Base-by-base conservation (phyloP, 2,888 invertebrate genomes). In the Phyllotreta cruciferae region DNA sequence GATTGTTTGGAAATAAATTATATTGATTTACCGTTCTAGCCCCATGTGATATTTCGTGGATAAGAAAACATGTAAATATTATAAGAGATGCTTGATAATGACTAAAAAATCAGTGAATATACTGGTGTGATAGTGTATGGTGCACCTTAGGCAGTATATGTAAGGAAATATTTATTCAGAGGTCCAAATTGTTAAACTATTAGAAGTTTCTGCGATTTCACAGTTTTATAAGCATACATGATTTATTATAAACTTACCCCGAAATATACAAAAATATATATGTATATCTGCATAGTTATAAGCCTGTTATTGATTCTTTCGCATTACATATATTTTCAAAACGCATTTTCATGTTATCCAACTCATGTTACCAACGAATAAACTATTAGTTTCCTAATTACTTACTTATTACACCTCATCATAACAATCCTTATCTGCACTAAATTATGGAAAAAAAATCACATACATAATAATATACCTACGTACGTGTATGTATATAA, bases 161-260 rank as follows among this genome's bases (percentile, higher is more conserved):
- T 66, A 63, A 64, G 55, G 62, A 63, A 66, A 63, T 66, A 79
- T 77, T 73, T 76, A 77, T 77, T 79, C 80, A 80, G 80, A 80
- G 81, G 80, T 81, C 81, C 80, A 81, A 80, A 72, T 80, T 80
- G 81, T 81, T 79, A 79, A 80, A 78, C 77, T 80, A 78, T 80
- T 81, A 80, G 80, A 78, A 78, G 80, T 80, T 81, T 81, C 80
- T 80, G 81, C 80, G 80, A 81, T 80, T 80, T 81, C 80, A 80
- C 80, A 81, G 79, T 81, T 81, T 81, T 81, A 80, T 81, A 80
- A 78, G 76, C 78, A 79, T 80, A 79, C 78, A 78, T 77, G 73
- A 74, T 79, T 78, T 77, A 77, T 71, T 77, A 80, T 72, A 57
- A 24, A 70, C 76, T 78, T 75, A 77, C 77, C 74, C 77, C 76